phyloP scores from a whole-genome alignment of 2,113 vertebrate genomes.

The Tor tambroides region DNA sequence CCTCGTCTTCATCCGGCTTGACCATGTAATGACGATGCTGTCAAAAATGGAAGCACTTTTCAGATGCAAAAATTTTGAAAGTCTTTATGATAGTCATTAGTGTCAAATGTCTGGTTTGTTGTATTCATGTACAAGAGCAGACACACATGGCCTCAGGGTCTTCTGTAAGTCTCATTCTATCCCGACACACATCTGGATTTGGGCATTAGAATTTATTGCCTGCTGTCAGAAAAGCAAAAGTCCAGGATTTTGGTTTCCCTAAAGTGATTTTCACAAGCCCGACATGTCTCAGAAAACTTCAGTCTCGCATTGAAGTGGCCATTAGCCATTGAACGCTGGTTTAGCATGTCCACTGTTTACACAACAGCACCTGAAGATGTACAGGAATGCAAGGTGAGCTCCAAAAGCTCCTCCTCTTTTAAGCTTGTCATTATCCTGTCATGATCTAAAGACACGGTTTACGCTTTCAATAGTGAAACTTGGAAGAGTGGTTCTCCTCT shows the following conservation, averaged over 20 bases:
- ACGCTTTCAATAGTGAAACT: constrained; percentile 32
- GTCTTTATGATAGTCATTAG: constrained; percentile 13
- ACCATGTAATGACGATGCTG: neutral
- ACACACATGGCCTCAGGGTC: constrained; percentile 56
- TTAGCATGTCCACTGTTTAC: neutral
- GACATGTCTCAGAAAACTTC: neutral
- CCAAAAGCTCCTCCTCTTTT: constrained; percentile 7
- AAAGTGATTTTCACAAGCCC: constrained; percentile 23
- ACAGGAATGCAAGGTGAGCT: constrained; percentile 20
- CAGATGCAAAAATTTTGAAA: neutral
- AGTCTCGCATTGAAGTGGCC: neutral
- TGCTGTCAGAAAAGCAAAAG: constrained; percentile 45
- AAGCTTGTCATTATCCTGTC: constrained; percentile 46
- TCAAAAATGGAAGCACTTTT: neutral
- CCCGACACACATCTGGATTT: constrained; percentile 66
- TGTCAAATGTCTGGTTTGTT: constrained; percentile 22
- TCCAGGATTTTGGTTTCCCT: constrained; percentile 31
- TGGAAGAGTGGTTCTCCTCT: neutral
- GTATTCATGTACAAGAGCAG: constrained; percentile 62
- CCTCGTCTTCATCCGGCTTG: neutral
- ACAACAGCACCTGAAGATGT: constrained; percentile 35
- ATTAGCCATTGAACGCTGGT: neutral
- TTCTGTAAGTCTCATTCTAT: constrained; percentile 55
- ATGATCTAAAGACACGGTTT: constrained; percentile 9
- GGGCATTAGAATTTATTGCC: constrained; percentile 59